A percentile compares a stretch with the other conserved stretches of the same genome.
phyloP scores from a whole-genome alignment of 1,140 invertebrate species.

The Mamestra configurata region DNA sequence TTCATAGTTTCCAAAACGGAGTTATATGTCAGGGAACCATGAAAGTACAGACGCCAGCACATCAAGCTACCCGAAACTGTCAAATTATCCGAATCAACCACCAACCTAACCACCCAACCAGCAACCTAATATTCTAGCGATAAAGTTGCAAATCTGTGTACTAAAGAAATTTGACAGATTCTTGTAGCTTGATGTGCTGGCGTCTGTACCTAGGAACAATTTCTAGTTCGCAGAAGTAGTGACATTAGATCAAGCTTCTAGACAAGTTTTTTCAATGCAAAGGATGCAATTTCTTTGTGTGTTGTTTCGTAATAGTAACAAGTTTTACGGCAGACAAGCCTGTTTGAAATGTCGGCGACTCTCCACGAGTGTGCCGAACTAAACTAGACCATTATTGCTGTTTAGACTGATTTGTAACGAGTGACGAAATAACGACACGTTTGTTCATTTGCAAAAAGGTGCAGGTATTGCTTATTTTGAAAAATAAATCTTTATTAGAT shows the following conservation, averaged over 20 bases:
- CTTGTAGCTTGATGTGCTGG: too few species aligned
- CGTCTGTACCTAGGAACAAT: too few species aligned
- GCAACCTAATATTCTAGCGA: too few species aligned
- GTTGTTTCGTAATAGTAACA: slow-evolving; percentile 65
- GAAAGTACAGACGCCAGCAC: too few species aligned
- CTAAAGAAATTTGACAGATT: too few species aligned
- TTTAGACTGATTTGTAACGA: slow-evolving; percentile 33
- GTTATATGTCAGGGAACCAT: too few species aligned
- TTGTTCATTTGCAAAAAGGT: slow-evolving; percentile 8
- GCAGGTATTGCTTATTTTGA: not conserved
- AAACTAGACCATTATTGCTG: slow-evolving; percentile 69
- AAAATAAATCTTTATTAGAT: too few species aligned
- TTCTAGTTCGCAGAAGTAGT: not conserved
- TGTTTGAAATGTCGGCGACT: slow-evolving; percentile 70
- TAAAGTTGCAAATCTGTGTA: too few species aligned
- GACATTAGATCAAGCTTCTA: not conserved
- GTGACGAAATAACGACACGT: slow-evolving; percentile 17
- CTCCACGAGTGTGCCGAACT: slow-evolving; percentile 56
- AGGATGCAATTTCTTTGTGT: slow-evolving; percentile 37
- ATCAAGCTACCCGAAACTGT: too few species aligned
- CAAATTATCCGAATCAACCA: too few species aligned
- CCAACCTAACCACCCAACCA: too few species aligned
- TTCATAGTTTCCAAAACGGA: too few species aligned
- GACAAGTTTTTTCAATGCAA: slow-evolving; percentile 33
- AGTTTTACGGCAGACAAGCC: slow-evolving; percentile 63